Percentiles rank a stretch among this genome's conserved stretches.
Conservation (phyloP, 2,888 invertebrate species). For the Alcis repandata region DNA sequence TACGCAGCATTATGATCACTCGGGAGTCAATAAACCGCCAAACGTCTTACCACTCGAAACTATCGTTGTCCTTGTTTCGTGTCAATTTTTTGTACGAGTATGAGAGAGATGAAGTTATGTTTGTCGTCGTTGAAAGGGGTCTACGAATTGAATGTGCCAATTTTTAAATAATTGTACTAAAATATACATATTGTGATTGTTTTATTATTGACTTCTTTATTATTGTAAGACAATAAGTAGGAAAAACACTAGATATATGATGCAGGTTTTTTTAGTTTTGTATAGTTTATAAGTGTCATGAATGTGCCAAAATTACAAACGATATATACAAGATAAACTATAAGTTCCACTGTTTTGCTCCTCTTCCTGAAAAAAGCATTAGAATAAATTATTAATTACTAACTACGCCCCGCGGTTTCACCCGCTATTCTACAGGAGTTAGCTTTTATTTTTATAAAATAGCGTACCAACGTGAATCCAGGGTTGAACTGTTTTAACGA, state of each 20-base stretch:
- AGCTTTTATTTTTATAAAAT: too few species aligned
- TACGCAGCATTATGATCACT: conserved; percentile 58
- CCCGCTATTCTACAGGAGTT: too few species aligned
- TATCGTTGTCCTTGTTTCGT: conserved; percentile 43
- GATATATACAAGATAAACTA: too few species aligned
- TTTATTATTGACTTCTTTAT: background rate
- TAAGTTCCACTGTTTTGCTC: too few species aligned
- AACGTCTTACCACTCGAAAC: conserved; percentile 21
- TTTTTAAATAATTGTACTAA: background rate
- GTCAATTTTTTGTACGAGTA: conserved; percentile 45
- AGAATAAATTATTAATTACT: too few species aligned
- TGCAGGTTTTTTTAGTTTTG: too few species aligned
- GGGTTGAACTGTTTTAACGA: too few species aligned
- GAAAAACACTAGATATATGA: background rate
- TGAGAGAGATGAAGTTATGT: conserved; percentile 30
- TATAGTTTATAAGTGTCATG: background rate
- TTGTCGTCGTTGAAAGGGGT: conserved; percentile 31
- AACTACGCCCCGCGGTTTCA: too few species aligned
- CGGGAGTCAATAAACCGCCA: conserved; percentile 34
- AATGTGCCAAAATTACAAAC: background rate
- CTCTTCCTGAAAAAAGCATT: too few species aligned
- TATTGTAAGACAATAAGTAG: background rate
- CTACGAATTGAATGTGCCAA: conserved; percentile 28
- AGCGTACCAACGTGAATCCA: too few species aligned
- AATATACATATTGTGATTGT: background rate